Evolutionary conservation across 2,113 vertebrate genomes (phyloP).

Genomic region (Myotis lucifugus): DNA sequence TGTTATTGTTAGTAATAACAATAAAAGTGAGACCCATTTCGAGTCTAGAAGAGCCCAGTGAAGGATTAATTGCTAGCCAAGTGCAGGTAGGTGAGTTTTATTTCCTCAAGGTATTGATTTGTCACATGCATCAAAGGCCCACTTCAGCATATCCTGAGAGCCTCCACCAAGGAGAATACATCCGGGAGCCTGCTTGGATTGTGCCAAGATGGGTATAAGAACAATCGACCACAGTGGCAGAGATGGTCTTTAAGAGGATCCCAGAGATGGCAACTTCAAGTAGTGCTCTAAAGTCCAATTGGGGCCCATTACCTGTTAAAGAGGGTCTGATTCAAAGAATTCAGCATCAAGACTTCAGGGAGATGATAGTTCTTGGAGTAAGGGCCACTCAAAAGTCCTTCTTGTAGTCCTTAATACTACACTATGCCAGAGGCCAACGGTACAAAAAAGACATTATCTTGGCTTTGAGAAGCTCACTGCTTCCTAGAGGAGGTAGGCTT

Average conservation of each 20-base stretch:
- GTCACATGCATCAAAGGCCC: neutral
- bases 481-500: neutral
- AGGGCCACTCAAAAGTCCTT: neutral
- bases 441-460: neutral
- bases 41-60: neutral
- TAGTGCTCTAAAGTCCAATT: neutral
- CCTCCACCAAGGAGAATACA: neutral
- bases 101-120: neutral
- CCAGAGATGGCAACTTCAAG: neutral
- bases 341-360: neutral
- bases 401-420: neutral
- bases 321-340: slow-evolving; percentile 29
- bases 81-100: neutral
- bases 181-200: neutral
- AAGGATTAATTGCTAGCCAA: neutral
- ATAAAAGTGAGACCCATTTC: neutral
- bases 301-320: neutral
- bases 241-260: neutral
- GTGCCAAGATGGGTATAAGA: neutral
- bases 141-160: neutral
- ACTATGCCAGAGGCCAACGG: neutral
- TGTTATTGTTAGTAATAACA: neutral
- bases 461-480: neutral
- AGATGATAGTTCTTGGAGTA: neutral
- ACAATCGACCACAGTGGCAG: neutral